Conservation (phyloP, 2,888 invertebrate species). For the Eristalis pertinax region DNA sequence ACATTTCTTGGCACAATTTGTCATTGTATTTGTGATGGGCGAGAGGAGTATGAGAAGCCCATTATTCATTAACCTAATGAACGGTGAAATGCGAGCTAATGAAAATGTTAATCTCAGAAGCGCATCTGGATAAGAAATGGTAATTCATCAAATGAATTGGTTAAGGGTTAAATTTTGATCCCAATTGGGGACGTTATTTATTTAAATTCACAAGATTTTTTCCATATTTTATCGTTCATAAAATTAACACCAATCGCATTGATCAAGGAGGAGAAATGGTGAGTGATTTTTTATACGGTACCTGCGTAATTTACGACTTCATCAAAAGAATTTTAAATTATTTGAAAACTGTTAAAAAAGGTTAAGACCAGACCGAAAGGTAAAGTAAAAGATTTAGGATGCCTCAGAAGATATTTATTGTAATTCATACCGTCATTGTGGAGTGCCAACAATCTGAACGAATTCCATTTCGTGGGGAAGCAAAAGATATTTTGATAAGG, state of each 20-base stretch:
- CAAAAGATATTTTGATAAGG: conserved; percentile 22
- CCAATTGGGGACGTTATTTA: background rate
- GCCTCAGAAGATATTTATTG: conserved; percentile 37
- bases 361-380: conserved; percentile 23
- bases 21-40: conserved; percentile 30
- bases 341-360: conserved; percentile 3
- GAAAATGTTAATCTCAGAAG: conserved; percentile 30
- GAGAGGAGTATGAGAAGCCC: conserved; percentile 21
- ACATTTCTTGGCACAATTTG: conserved; percentile 19
- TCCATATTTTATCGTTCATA: background rate
- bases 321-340: conserved; percentile 31
- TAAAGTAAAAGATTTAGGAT: conserved; percentile 19
- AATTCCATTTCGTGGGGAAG: background rate
- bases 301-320: conserved; percentile 20
- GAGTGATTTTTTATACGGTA: background rate
- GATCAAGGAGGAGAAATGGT: background rate
- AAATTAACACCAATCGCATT: conserved; percentile 20
- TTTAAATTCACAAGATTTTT: conserved; percentile 7
- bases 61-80: conserved; percentile 55
- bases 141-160: conserved; percentile 24
- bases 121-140: conserved; percentile 12
- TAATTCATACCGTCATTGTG: conserved; percentile 32
- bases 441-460: conserved; percentile 3
- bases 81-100: conserved; percentile 44
- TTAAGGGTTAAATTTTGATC: conserved; percentile 9